phyloP scores from a whole-genome alignment of 2,888 invertebrate species.

The Lasius platythorax region DNA sequence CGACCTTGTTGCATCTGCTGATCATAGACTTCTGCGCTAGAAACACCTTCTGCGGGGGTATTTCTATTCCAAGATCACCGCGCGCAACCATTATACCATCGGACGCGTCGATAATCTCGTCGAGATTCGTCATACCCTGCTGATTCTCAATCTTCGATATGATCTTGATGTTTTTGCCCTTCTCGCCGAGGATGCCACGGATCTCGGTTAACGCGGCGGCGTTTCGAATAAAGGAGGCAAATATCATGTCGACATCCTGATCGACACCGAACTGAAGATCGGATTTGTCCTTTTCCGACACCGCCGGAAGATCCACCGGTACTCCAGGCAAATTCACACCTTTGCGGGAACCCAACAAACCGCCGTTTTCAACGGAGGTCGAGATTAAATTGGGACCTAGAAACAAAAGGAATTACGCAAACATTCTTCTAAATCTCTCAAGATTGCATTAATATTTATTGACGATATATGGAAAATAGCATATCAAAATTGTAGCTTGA shows the following conservation, averaged over 20 bases:
- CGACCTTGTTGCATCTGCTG: constrained; percentile 97
- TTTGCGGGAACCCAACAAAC: constrained; percentile 96
- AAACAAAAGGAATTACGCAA: background rate
- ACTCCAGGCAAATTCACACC: constrained; percentile 99
- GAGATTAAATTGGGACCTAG: constrained; percentile 87
- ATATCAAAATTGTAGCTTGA: background rate
- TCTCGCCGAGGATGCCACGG: constrained; percentile 93
- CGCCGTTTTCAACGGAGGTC: constrained; percentile 98
- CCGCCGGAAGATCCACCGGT: constrained; percentile 98
- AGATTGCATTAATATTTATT: background rate
- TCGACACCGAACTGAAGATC: constrained; percentile 97
- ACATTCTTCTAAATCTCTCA: background rate
- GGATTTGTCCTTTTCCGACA: constrained; percentile 98
- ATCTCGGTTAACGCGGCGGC: constrained; percentile 96
- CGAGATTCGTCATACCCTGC: constrained; percentile 97
- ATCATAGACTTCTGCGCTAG: constrained; percentile 99
- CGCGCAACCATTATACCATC: constrained; percentile 99
- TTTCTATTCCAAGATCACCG: constrained; percentile 99
- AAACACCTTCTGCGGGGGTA: constrained; percentile 98
- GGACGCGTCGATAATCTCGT: constrained; percentile 96
- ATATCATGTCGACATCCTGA: constrained; percentile 97
- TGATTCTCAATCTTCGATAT: constrained; percentile 99
- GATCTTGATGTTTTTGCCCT: constrained; percentile 96
- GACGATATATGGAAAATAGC: background rate
- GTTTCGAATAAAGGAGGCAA: constrained; percentile 98